Base-by-base conservation (phyloP, 2,797 vertebrate genomes). In the Spheniscus humboldti region DNA sequence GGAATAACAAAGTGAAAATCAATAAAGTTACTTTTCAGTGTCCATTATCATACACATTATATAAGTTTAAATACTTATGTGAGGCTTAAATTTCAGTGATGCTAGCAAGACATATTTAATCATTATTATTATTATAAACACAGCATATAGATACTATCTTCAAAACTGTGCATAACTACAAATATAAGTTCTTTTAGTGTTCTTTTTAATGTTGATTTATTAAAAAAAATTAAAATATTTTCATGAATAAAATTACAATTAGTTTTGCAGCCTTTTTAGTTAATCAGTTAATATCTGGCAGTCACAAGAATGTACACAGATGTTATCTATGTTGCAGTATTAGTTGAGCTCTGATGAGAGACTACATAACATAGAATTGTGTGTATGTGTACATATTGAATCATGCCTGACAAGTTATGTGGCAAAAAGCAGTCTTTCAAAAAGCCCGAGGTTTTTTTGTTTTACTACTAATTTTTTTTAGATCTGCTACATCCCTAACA, bases 391-490 rank as follows among this genome's bases (percentile, higher is more conserved):
- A 15, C 33, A 10, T 47, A 62, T 16, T 41, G 39, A 71, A 30
- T 60, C 15, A 39, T 28, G 13, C 28, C 47, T 59, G 47, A 67
- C 11, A 62, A 67, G 8, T 31, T 63, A 45, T 4, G 7, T 41
- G 25, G n/a, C 22, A 80, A 89, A 67, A 78, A 28, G 5, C 18
- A 57, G 35, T 28, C 6, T 82, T 75, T 11, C 27, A 87, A 74
- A 77, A 78, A 59, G 4, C 6, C 19, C 11, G 2, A 3, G 1
- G 0, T 1, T 50, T 82, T 89, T 45, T 43, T 10, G 9, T 60
- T 11, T 30, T 93, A 6, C 7, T 52, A 3, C 3, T 75, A 41
- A 15, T 25, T 15, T 73, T 73, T 90, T 13, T 8, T 88, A 52
- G 31, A 47, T 60, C 33, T 71, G 23, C 16, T 72, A 45, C 6